Conservation (phyloP, 2,797 vertebrate genomes). For the Notoglanidium macrostoma region DNA sequence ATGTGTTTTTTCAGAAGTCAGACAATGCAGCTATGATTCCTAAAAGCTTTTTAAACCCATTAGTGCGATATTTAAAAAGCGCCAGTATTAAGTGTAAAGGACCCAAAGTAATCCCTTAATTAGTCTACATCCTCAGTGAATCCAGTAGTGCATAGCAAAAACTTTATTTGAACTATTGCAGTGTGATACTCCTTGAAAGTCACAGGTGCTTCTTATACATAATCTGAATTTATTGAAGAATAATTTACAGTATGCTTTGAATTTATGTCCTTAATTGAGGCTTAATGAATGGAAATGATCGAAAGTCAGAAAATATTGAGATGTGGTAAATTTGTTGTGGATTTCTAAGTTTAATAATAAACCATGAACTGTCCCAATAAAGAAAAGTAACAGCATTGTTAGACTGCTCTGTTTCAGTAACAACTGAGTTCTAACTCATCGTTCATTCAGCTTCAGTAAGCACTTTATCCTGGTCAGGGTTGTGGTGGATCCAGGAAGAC, state of each 20-base stretch:
- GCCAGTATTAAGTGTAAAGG: background rate
- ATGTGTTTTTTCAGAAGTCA: background rate
- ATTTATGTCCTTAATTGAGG: background rate
- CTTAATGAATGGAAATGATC: background rate
- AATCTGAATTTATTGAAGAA: background rate
- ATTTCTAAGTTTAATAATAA: background rate
- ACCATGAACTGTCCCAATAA: background rate
- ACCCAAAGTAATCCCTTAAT: background rate
- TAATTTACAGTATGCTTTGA: background rate
- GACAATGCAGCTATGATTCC: background rate
- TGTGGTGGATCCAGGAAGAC: background rate
- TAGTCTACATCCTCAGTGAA: background rate
- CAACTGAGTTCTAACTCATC: background rate
- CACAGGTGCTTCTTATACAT: background rate
- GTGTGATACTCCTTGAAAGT: background rate
- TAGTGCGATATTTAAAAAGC: background rate
- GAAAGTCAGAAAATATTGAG: background rate
- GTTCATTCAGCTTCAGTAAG: background rate
- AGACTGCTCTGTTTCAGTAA: background rate
- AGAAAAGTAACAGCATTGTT: background rate
- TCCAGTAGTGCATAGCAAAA: background rate
- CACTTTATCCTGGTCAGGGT: background rate
- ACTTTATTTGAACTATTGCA: background rate
- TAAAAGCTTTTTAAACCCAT: background rate
- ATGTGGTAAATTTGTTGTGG: background rate